Base-by-base conservation (phyloP, 2,113 vertebrate species). In the Limnothrissa miodon region DNA sequence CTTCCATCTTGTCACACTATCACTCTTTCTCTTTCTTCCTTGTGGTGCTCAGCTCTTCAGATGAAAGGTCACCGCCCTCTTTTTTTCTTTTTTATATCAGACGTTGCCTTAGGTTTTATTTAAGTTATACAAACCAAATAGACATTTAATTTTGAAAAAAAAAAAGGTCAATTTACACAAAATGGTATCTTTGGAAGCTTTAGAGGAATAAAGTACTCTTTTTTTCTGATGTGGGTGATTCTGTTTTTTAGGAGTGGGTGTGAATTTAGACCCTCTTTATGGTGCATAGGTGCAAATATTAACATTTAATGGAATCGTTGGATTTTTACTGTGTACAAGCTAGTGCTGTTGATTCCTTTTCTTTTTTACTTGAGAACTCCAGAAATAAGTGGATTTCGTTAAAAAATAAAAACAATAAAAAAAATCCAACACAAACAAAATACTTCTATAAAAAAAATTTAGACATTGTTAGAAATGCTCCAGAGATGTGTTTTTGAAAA, bases 21-120 rank as follows among this genome's bases (percentile, higher is more conserved):
- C 45, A 45, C 82, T 83, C 45, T 39, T 82, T 83, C 66, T 39
- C 45, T 79, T 79, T 36, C 59, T 39, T 80, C 46, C 51, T 45
- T 80, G 51, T 79, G 62, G 81, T 23, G 13, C 80, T 84, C 59
- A 46, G 46, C 78, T 78, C 48, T 81, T 42, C 23, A 36, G 4
- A 17, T 11, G n/a, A 78, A 11, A 2, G 59, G 45, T 46, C 21
- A 42, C 79, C 42, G 3, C 56, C 79, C 59, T 29, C 85, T 82
- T 80, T 80, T 74, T 51, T 80, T 42, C 83, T 82, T 84, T 84
- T 83, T 59, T 89, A 90, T 81, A 88, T 91, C 93, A 90, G 90
- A 93, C 88, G 94, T 94, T 95, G 94, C 94, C 94, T 95, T 95
- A 94, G 92, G 89, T 93, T 90, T 93, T 91, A 93, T 92, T 93